These are phyloP conservation scores for Antennarius striatus DNA, from an alignment of 2,113 vertebrate species.

Conservation along the genomic window DNA sequence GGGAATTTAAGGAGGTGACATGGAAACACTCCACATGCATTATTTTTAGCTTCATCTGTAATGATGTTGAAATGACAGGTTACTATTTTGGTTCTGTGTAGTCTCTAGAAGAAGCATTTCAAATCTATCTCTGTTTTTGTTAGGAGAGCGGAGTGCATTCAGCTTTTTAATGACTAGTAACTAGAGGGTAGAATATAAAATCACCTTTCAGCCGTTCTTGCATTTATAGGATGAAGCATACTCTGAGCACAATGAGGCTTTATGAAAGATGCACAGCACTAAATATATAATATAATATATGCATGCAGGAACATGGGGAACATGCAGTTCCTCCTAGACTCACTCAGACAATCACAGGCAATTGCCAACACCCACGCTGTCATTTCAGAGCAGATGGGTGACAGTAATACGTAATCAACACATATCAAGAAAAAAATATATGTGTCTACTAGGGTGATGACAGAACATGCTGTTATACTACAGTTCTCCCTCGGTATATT, in stretches of 20 bases:
- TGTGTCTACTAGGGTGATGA: constrained; percentile 13
- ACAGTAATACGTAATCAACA: constrained; percentile 20
- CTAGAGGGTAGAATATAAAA: neutral
- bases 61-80: constrained; percentile 4
- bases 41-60: constrained; percentile 36
- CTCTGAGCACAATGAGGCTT: too few species aligned
- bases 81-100: constrained; percentile 7
- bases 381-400: constrained; percentile 17
- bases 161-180: too few species aligned
- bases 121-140: too few species aligned
- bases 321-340: constrained; percentile 31
- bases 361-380: constrained; percentile 9
- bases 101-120: too few species aligned
- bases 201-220: neutral
- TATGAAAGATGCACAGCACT: too few species aligned
- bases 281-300: neutral
- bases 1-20: constrained; percentile 18
- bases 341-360: constrained; percentile 17
- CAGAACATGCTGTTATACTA: constrained; percentile 5
- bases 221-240: too few species aligned
- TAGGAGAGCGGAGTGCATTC: too few species aligned
- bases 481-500: neutral
- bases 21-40: neutral
- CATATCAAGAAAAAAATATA: neutral
- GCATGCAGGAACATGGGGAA: constrained; percentile 31